phyloP scores from a whole-genome alignment of 2,797 vertebrate species.

The Myotis vivesi region DNA sequence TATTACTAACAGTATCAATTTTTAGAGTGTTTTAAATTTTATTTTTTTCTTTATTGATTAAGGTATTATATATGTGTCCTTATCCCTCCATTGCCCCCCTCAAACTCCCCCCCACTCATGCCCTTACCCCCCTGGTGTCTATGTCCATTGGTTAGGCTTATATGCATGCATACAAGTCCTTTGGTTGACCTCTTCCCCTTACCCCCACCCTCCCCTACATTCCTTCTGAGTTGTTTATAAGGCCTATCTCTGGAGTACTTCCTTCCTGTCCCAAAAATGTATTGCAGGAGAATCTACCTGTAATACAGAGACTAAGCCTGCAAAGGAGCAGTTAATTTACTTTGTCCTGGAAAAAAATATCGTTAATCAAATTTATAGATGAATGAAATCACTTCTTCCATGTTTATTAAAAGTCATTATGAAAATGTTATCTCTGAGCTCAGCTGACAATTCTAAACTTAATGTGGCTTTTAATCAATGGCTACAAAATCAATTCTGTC shows the following conservation, averaged over 20 bases:
- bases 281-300: constrained; percentile 37
- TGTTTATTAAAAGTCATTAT: constrained; percentile 77
- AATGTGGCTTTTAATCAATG: constrained; percentile 70
- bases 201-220: too few relatives aligned
- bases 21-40: background rate
- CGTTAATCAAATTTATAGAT: constrained; percentile 78
- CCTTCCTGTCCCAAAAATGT: background rate
- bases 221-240: background rate
- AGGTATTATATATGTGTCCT: too few relatives aligned
- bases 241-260: background rate
- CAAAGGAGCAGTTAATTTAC: constrained; percentile 67
- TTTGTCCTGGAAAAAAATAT: constrained; percentile 66
- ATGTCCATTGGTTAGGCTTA: too few relatives aligned
- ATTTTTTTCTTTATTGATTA: too few relatives aligned
- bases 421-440: constrained; percentile 68
- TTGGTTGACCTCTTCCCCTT: too few relatives aligned
- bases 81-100: too few relatives aligned
- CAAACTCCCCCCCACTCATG: too few relatives aligned
- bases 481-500: constrained; percentile 73
- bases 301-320: constrained; percentile 44
- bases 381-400: constrained; percentile 76
- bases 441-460: constrained; percentile 67
- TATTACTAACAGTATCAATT: background rate
- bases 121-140: too few relatives aligned
- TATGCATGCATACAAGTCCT: too few relatives aligned